These are phyloP conservation scores for Saccostrea glomerata DNA, from an alignment of 1,140 invertebrate species.

Conservation along the genomic window DNA sequence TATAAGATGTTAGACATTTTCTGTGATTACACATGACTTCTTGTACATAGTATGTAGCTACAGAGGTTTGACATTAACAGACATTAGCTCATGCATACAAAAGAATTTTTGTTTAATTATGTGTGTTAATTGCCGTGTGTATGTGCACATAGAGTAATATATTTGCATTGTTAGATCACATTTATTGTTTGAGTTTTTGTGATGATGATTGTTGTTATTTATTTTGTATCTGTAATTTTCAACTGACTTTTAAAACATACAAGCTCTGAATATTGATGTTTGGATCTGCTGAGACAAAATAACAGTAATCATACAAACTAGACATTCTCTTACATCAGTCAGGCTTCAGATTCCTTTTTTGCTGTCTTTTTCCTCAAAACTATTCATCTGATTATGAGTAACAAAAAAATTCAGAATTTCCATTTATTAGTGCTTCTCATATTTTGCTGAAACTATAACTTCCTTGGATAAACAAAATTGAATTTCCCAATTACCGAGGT, in stretches of 20 bases:
- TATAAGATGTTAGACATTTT: neutral
- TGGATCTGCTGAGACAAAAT: neutral
- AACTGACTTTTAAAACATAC: conserved; percentile 20
- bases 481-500: no score
- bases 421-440: no score
- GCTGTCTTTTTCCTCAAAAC: no score
- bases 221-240: conserved; percentile 27
- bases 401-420: no score
- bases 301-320: neutral
- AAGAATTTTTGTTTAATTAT: neutral
- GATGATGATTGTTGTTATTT: conserved; percentile 34
- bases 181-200: neutral
- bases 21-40: neutral
- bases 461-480: no score
- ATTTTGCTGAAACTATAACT: no score
- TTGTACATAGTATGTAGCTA: neutral
- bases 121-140: conserved; percentile 18
- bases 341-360: no score
- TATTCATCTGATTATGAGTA: no score
- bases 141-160: conserved; percentile 36
- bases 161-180: conserved; percentile 34
- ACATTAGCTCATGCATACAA: neutral
- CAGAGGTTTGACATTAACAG: neutral
- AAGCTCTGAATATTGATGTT: conserved; percentile 18
- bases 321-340: no score